Percentiles rank a stretch among this genome's conserved stretches.
Evolutionary conservation across 2,797 vertebrate species (phyloP).

Genomic region (Ceyx erithaca): DNA sequence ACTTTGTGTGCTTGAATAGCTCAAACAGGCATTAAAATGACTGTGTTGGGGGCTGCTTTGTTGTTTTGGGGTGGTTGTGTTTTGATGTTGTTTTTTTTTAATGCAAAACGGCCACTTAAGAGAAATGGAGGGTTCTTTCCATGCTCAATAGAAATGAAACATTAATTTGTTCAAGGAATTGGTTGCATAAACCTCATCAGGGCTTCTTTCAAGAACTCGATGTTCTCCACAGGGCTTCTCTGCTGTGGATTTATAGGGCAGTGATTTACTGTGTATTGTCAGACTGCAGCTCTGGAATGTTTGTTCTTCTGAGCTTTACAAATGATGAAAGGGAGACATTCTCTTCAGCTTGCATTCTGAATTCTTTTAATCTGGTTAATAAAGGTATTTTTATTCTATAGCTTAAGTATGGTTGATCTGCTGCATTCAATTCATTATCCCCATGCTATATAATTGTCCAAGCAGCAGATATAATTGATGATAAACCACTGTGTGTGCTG

Average conservation of each 20-base stretch:
- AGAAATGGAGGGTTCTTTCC: fast-evolving
- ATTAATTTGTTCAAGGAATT: neutral
- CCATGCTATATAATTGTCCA: neutral
- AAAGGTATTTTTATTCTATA: neutral
- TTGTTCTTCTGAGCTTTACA: neutral
- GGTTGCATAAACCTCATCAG: slow-evolving; percentile 5
- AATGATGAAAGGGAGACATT: neutral
- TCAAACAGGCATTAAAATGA: neutral
- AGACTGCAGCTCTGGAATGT: neutral
- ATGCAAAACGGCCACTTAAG: neutral
- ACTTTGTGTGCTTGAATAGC: neutral
- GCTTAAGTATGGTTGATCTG: neutral
- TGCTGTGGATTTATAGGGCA: neutral
- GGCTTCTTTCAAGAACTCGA: neutral
- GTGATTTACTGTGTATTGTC: slow-evolving; percentile 27
- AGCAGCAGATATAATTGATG: neutral
- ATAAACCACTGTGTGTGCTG: neutral
- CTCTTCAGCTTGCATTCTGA: neutral
- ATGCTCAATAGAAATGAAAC: neutral
- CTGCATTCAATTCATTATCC: neutral
- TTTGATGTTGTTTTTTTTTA: neutral
- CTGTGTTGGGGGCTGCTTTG: neutral
- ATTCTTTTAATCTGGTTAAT: neutral
- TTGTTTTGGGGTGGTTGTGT: neutral
- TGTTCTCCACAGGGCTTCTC: neutral